These are phyloP conservation scores for Sphecodes monilicornis DNA, from an alignment of 2,888 invertebrate species.

Conservation along the genomic window DNA sequence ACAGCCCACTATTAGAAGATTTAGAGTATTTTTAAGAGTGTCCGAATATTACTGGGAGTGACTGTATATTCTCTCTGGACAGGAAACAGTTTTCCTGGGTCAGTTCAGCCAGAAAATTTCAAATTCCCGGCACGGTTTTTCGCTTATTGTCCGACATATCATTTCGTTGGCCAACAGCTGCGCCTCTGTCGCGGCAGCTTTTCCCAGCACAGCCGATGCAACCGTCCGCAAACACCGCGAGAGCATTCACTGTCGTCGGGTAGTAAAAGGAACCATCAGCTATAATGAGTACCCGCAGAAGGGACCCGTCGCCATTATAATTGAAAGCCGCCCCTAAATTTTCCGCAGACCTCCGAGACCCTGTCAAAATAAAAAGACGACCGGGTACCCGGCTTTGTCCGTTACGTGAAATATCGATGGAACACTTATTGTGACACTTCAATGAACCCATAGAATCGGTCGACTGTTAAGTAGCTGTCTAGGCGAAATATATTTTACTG, in stretches of 20 bases:
- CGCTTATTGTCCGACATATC: neutral
- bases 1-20: too few species aligned
- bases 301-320: conserved; percentile 19
- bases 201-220: neutral
- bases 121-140: conserved; percentile 4
- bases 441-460: conserved; percentile 68
- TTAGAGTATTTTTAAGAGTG: too few species aligned
- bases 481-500: conserved; percentile 20
- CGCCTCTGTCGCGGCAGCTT: neutral
- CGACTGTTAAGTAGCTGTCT: conserved; percentile 54
- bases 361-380: conserved; percentile 64
- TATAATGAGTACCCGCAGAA: conserved; percentile 13
- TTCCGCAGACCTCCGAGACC: conserved; percentile 28
- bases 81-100: neutral
- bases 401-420: conserved; percentile 66
- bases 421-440: conserved; percentile 61
- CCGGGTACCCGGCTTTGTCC: conserved; percentile 45
- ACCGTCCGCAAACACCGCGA: conserved; percentile 8
- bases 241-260: neutral
- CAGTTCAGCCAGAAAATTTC: conserved; percentile 25
- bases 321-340: conserved; percentile 61
- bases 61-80: neutral
- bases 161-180: neutral
- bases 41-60: too few species aligned
- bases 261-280: neutral